These are phyloP conservation scores for Philonicus albiceps DNA, from an alignment of 2,888 invertebrate species.

Conservation along the genomic window DNA sequence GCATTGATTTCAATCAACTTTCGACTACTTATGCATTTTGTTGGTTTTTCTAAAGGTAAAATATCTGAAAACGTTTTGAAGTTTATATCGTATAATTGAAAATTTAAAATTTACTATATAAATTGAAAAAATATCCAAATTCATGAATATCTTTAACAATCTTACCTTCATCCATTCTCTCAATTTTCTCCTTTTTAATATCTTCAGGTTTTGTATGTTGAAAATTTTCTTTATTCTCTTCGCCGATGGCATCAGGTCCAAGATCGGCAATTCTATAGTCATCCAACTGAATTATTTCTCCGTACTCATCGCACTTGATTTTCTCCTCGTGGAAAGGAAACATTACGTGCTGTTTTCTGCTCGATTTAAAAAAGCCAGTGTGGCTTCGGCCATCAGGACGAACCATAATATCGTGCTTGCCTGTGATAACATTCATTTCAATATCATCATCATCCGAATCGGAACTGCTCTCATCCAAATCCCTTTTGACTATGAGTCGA, in stretches of 20 bases:
- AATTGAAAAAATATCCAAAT: constrained; percentile 44
- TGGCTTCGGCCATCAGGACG: constrained; percentile 74
- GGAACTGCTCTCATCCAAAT: constrained; percentile 76
- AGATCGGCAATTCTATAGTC: constrained; percentile 87
- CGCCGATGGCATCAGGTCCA: constrained; percentile 52
- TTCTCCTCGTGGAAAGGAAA: constrained; percentile 94
- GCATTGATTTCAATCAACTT: constrained; percentile 83
- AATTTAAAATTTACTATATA: no score
- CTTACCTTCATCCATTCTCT: constrained; percentile 47
- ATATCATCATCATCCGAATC: constrained; percentile 84
- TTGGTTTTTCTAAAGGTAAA: constrained; percentile 78
- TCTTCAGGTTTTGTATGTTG: constrained; percentile 51
- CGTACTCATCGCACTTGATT: constrained; percentile 93
- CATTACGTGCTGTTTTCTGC: constrained; percentile 94
- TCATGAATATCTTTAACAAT: background rate
- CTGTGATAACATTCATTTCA: constrained; percentile 84
- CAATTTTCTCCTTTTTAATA: constrained; percentile 50
- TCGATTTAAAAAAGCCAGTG: constrained; percentile 84
- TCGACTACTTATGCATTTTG: constrained; percentile 82
- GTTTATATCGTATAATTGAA: no score
- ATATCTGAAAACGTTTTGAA: constrained; percentile 56
- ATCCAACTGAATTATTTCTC: constrained; percentile 92
- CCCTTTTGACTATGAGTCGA: constrained; percentile 64
- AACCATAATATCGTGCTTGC: constrained; percentile 90
- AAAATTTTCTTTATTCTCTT: constrained; percentile 58